Evolutionary conservation across 1,140 invertebrate species (phyloP).

Genomic region (Camponotus vicinus): DNA sequence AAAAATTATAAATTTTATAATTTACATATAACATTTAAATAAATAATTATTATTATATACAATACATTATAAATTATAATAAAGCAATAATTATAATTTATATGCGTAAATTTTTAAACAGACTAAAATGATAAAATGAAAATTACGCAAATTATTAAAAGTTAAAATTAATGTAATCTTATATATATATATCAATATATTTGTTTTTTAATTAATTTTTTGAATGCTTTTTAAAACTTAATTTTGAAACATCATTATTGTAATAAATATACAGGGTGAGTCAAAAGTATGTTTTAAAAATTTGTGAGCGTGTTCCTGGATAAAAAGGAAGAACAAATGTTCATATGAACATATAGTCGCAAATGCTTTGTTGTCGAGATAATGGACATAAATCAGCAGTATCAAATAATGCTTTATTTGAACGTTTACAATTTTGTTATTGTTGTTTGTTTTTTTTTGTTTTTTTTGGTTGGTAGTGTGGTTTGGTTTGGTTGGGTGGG

Average conservation of each 20-base stretch:
- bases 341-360: no score
- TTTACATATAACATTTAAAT: neutral
- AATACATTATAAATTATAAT: neutral
- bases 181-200: neutral
- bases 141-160: neutral
- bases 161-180: neutral
- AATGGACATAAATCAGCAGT: no score
- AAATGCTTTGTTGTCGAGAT: no score
- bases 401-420: no score
- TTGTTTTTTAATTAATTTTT: neutral
- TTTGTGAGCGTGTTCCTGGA: no score
- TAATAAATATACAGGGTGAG: no score
- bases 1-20: neutral
- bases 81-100: neutral
- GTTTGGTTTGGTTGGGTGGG: no score
- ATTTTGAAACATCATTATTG: neutral
- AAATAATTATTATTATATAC: constrained; percentile 7
- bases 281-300: no score
- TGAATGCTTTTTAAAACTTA: constrained; percentile 10
- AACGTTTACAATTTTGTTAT: no score
- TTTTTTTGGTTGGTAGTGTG: no score
- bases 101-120: neutral
- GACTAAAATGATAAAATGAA: neutral
- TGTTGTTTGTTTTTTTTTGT: no score
- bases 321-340: no score